Base-by-base conservation (phyloP, 2,797 vertebrate genomes). In the Phylloscopus collybita region DNA sequence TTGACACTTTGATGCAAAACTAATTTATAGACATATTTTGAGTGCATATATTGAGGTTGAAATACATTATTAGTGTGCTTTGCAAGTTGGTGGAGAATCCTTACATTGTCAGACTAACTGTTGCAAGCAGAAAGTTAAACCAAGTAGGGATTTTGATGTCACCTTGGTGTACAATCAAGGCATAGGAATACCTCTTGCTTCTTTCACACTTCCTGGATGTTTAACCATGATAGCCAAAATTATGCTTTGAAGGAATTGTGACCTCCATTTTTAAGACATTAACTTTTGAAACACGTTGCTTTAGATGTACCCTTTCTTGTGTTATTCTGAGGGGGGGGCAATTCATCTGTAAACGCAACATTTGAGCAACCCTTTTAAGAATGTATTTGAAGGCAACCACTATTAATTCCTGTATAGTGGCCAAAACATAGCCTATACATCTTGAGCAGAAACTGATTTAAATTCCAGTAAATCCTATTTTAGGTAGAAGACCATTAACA, bases 391-490 rank as follows among this genome's bases (percentile, higher is more conserved):
- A 72, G 36, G 13, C 42, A 80, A 54, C 8, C 18, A 54, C 8
- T 54, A 51, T 51, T 53, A 79, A 66, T 84, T 59, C n/a, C 16
- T 81, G 44, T 56, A 29, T 6, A 36, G 50, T 23, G 42, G 42
- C 45, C 65, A 87, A 92, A 93, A 71, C 10, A 64, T 4, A 78
- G 22, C 57, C 53, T 90, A 65, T 83, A 51, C 34, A 69, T 90
- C 80, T 50, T 84, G 47, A 79, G 27, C 62, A 86, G 73, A 86
- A 95, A 69, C 34, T 32, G 38, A 60, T 16, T 88, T 88, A 38
- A 70, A 90, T 73, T 64, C 27, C 64, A 60, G 51, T 49, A 91
- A 89, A 91, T 73, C 25, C 44, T 87, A 76, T 89, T 91, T 94
- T 93, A 65, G 47, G 27, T 59, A 92, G 90, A 88, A 74, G 34